Percentiles rank a stretch among this genome's conserved stretches.
phyloP scores from a whole-genome alignment of 1,140 invertebrate species.

The Arion vulgaris region DNA sequence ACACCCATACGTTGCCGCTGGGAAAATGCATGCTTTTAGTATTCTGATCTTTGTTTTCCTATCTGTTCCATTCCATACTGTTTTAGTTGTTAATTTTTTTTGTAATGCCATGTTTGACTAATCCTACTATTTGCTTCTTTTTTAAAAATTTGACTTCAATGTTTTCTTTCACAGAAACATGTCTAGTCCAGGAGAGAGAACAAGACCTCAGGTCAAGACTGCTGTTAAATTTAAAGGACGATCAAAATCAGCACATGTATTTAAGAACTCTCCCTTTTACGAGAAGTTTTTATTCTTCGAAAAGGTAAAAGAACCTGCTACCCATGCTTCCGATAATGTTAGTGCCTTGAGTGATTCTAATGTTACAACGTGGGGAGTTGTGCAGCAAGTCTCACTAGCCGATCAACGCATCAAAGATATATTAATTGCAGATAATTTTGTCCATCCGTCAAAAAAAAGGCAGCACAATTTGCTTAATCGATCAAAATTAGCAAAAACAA shows the following conservation, averaged over 20 bases:
- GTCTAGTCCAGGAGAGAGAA: background rate
- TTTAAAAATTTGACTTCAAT: no score
- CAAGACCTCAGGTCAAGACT: background rate
- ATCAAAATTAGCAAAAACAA: no score
- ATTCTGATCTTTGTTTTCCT: no score
- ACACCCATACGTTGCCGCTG: no score
- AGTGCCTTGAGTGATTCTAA: background rate
- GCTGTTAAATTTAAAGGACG: background rate
- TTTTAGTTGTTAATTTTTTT: no score
- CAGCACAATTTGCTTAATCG: no score
- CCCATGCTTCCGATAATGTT: background rate
- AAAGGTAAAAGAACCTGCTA: no score
- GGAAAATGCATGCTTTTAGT: no score
- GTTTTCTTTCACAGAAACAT: no score
- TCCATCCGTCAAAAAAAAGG: background rate
- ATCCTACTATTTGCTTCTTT: no score
- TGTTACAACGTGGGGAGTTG: background rate
- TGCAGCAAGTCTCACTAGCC: background rate
- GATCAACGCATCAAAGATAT: background rate
- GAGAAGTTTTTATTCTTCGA: slow-evolving; percentile 18
- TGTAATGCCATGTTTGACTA: no score
- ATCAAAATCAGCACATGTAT: background rate
- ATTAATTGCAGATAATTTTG: background rate
- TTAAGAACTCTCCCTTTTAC: background rate
- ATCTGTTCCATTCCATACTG: no score